Conservation (phyloP, 2,888 invertebrate species). For the Blastobasis lacticolella region DNA sequence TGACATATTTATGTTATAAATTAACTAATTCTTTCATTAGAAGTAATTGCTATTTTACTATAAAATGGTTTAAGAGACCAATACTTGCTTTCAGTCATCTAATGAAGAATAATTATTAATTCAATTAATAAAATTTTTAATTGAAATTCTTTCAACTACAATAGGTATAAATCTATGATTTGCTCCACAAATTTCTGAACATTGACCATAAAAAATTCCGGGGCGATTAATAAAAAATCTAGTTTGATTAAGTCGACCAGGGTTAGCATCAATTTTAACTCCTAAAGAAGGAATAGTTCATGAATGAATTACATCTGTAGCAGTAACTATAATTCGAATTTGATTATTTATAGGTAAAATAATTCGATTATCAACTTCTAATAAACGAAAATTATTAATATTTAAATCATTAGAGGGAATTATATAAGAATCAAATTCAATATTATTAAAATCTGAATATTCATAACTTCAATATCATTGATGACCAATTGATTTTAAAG, state of each 20-base stretch:
- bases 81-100: conserved; percentile 80
- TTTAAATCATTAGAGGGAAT: conserved; percentile 47
- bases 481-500: too few relatives aligned
- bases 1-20: conserved; percentile 76
- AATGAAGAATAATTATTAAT: conserved; percentile 70
- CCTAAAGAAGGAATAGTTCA: too few relatives aligned
- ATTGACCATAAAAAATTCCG: conserved; percentile 82
- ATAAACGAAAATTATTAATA: conserved; percentile 64
- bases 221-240: conserved; percentile 76
- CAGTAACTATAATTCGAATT: conserved; percentile 77
- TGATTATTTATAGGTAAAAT: conserved; percentile 74
- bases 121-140: conserved; percentile 74
- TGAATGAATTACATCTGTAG: conserved; percentile 80
- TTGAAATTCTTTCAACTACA: conserved; percentile 74
- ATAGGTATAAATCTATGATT: conserved; percentile 89
- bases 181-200: conserved; percentile 87
- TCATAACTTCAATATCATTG: too few relatives aligned
- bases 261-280: conserved; percentile 77
- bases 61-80: conserved; percentile 81
- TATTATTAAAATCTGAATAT: conserved; percentile 75
- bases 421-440: conserved; percentile 79
- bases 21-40: conserved; percentile 78
- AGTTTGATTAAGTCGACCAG: conserved; percentile 78
- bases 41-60: conserved; percentile 77
- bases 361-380: conserved; percentile 79